Base-by-base conservation (phyloP, 2,113 vertebrate species). In the Sterrhoptilus dennistouni region DNA sequence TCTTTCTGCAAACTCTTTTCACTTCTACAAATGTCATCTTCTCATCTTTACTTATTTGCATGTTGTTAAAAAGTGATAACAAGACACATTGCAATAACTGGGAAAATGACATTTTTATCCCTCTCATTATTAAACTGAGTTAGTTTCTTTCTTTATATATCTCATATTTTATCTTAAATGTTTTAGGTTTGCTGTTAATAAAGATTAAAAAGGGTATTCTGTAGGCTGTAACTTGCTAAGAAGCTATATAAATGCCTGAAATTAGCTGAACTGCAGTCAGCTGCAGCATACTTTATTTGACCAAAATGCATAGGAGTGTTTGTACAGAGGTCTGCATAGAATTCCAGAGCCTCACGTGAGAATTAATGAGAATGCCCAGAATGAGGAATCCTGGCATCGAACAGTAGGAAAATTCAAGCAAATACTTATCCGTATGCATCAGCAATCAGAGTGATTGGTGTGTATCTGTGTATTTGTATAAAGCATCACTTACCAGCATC, bases 81-180 rank as follows among this genome's bases (percentile, higher is more conserved):
- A 44, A 25, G 28, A 18, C 14, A 63, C 8, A 36, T 24, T 68
- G 5, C 17, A 42, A 24, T 75, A 75, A 40, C 33, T 14, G 8
- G 25, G 12, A 66, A 84, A 87, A 59, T 18, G 47, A 29, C 0
- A 9, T 25, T 35, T 76, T 83, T 72, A 8, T 50, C 6, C 12
- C 8, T 57, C 7, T 77, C 24, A 60, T 69, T 56, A 42, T 65
- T 78, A 65, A 83, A 49, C 14, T 5, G 3, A n/a, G 8, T 40
- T 29, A 20, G 0, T 56, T 35, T 40, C 4, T 72, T 9, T 66
- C 2, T 66, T 0, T 42, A 2, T 29, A 9, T 35, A 17, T 17
- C 9, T 38, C 24, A 50, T 4, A 42, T 27, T 74, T 89, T 42
- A 52, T 50, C 25, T 21, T 31, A 61, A 44, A 38, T 64, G 14